Percentiles rank a stretch among this genome's conserved stretches.
Evolutionary conservation across 1,140 invertebrate species (phyloP).

Genomic region (Dreissena rostriformis): DNA sequence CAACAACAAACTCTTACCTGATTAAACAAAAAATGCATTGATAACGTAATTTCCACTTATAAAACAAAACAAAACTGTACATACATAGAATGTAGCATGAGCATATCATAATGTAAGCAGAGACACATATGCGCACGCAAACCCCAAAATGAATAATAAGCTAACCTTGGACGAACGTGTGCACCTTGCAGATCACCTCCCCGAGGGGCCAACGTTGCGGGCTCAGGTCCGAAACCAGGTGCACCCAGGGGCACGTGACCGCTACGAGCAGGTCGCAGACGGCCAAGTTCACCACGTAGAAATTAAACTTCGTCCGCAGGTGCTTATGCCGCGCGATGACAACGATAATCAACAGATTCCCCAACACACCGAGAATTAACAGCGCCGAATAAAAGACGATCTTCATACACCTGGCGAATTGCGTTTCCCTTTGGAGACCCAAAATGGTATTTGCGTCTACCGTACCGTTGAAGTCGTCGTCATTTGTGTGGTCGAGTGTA

Average conservation of each 20-base stretch:
- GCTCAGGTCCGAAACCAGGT: conserved; percentile 76
- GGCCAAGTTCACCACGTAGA: conserved; percentile 95
- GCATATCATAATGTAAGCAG: neutral
- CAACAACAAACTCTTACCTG: neutral
- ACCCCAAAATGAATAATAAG: conserved; percentile 15
- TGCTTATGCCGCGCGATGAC: conserved; percentile 64
- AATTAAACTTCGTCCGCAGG: conserved; percentile 85
- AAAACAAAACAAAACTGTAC: neutral
- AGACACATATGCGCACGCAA: neutral
- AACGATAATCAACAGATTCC: conserved; percentile 70
- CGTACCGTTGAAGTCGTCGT: conserved; percentile 2
- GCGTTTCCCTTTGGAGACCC: conserved; percentile 23
- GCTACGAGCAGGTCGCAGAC: conserved; percentile 92
- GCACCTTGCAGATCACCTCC: conserved; percentile 81
- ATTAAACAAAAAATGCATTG: neutral
- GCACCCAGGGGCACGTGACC: conserved; percentile 82
- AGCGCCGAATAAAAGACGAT: conserved; percentile 69
- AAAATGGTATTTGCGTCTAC: conserved; percentile 9
- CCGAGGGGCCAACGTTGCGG: conserved; percentile 78
- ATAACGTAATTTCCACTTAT: neutral
- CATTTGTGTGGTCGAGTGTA: too few relatives aligned
- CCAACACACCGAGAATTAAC: conserved; percentile 65
- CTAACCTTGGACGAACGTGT: conserved; percentile 82
- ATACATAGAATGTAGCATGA: neutral
- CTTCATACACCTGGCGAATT: conserved; percentile 65